Evolutionary conservation across 2,113 vertebrate species (phyloP), one percentile per base, ranked within the genome.

Genomic region (Anas platyrhynchos): DNA sequence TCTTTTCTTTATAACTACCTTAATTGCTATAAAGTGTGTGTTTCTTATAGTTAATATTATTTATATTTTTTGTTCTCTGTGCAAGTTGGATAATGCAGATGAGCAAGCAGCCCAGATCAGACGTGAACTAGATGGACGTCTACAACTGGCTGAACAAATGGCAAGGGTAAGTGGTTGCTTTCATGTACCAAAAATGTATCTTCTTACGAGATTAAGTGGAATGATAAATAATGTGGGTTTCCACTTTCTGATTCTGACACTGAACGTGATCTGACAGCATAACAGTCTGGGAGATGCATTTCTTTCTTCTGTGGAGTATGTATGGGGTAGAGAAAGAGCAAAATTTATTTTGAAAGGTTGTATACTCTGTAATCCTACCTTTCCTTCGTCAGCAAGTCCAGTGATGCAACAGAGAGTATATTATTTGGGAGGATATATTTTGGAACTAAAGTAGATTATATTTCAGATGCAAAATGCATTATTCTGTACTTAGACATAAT

Each of bases 81-180:
- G 78, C 56, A 97, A 99, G 99, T 27, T 99, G 97, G 99, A 99
- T 97, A 99, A 99, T 55, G 98, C 99, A 93, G 99, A 99, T 83
- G 99, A 99, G 88, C 99, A 99, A 97, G 99, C 99, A 67, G 99
- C 99, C 44, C 99, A 99, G 97, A 99, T 99, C 96, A 98, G 99
- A 95, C 98, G 99, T 87, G 99, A 99, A 89, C 98, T 99, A 78
- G 99, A 99, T 77, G 99, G 99, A 18, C 97, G 99, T 36, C 96
- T 99, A 17, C 99, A 99, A n/a, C 46, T 99, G 96, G 99, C 99
- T 7, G 99, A 99, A 55, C 98, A 98, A 97, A 99, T 99, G 94
- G 98, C 98, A 89, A 98, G 98, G 98, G 99, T 99, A 97, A 97
- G 97, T 65, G 18, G 3, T 41, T 69, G 36, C 46, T 86, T 91